Evolutionary conservation across 2,888 invertebrate genomes (phyloP).

Genomic region (Encarsia formosa): DNA sequence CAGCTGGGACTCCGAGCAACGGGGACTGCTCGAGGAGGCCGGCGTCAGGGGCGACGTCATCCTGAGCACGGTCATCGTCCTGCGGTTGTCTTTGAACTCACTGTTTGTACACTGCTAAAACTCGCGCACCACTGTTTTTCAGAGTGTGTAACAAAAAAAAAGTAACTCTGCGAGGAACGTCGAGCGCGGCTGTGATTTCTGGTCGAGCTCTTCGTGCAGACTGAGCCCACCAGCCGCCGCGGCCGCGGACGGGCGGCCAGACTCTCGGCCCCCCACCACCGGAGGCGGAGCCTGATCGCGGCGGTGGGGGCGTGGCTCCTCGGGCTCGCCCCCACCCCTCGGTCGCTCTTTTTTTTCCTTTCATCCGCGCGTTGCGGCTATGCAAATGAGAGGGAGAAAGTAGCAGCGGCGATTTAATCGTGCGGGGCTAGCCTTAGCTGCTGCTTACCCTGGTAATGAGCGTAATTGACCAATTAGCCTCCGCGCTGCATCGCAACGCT

Average conservation of each 20-base stretch:
- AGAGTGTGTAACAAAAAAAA: too few relatives aligned
- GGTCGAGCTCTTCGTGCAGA: slow-evolving; percentile 47
- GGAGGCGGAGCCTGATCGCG: slow-evolving; percentile 12
- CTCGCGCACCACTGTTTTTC: too few relatives aligned
- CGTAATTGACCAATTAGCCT: slow-evolving; percentile 52
- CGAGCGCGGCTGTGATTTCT: background rate
- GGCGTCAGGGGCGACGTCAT: slow-evolving; percentile 47
- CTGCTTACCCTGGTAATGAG: slow-evolving; percentile 49
- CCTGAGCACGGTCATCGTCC: slow-evolving; percentile 46
- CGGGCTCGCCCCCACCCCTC: background rate
- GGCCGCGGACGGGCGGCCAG: slow-evolving; percentile 1
- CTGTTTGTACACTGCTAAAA: too few relatives aligned
- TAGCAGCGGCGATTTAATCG: slow-evolving; percentile 29
- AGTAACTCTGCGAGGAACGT: background rate
- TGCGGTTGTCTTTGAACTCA: background rate
- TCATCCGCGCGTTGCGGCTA: background rate
- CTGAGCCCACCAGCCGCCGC: slow-evolving; percentile 35
- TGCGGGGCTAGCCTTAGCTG: slow-evolving; percentile 12
- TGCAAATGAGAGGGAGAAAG: slow-evolving; percentile 12
- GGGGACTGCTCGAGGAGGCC: slow-evolving; percentile 44
- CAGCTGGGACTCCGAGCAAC: slow-evolving; percentile 33
- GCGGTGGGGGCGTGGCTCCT: slow-evolving; percentile 25
- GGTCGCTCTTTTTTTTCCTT: background rate
- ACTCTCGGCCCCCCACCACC: too few relatives aligned
- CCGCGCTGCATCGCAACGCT: too few relatives aligned